phyloP scores from a whole-genome alignment of 2,888 invertebrate genomes.

The Uropetala carovei region DNA sequence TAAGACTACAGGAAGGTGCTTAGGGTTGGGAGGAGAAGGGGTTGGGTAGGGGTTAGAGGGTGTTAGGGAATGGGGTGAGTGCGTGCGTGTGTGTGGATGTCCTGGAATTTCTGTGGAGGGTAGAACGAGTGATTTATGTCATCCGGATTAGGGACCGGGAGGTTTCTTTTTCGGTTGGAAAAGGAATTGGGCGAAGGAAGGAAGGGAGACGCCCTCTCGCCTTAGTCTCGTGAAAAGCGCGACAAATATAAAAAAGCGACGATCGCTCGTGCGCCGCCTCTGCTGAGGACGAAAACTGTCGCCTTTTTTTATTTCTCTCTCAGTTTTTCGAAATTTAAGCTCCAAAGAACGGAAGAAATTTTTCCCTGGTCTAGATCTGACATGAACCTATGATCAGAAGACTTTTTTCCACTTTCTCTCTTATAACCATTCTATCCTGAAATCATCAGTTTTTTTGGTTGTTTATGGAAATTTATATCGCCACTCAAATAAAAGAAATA shows the following conservation, averaged over 20 bases:
- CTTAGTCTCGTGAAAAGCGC: neutral
- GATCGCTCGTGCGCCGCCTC: neutral
- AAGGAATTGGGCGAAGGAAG: neutral
- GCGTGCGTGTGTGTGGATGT: neutral
- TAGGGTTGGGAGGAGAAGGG: neutral
- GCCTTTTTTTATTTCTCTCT: neutral
- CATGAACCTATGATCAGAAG: too few species aligned
- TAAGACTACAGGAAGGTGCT: neutral
- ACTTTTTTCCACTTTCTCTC: too few species aligned
- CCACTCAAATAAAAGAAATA: too few species aligned
- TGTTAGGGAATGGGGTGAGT: neutral
- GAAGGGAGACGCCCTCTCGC: neutral
- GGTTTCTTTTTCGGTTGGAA: neutral
- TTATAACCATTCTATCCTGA: too few species aligned
- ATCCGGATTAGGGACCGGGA: constrained; percentile 48
- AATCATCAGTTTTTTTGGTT: too few species aligned
- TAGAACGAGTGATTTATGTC: constrained; percentile 47
- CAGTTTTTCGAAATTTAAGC: neutral
- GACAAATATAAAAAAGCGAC: neutral
- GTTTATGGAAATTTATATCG: too few species aligned
- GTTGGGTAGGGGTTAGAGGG: neutral
- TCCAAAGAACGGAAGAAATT: too few species aligned
- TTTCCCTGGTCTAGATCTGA: too few species aligned
- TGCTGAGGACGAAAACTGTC: neutral
- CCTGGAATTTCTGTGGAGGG: constrained; percentile 21